Conservation (phyloP, 2,113 vertebrate genomes). For the Ammospiza nelsoni region DNA sequence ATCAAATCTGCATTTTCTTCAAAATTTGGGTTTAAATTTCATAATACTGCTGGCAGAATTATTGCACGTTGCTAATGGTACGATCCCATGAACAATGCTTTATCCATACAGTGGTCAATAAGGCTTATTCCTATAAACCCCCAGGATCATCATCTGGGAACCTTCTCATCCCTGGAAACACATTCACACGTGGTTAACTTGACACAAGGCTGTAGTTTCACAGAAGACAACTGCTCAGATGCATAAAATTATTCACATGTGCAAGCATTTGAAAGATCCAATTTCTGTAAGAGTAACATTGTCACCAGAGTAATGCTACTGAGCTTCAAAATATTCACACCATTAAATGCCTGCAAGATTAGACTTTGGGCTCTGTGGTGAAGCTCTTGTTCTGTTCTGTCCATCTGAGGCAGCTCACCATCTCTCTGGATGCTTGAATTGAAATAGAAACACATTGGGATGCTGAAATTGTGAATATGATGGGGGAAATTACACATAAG, state of each 20-base stretch:
- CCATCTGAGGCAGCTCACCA: not conserved
- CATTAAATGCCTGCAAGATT: not conserved
- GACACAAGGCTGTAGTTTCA: not conserved
- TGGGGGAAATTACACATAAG: not conserved
- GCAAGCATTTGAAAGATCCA: not conserved
- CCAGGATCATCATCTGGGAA: not conserved
- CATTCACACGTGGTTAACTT: not conserved
- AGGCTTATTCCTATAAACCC: not conserved
- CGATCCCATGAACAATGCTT: not conserved
- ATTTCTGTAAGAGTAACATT: not conserved
- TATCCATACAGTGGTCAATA: constrained; percentile 9
- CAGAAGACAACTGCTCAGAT: not conserved
- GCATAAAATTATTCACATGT: not conserved
- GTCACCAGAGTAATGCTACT: not conserved
- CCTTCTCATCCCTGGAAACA: not conserved
- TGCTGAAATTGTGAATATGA: not conserved
- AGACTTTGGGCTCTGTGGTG: not conserved
- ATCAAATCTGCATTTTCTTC: not conserved
- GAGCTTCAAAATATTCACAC: not conserved
- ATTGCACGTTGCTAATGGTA: not conserved
- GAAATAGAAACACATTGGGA: not conserved
- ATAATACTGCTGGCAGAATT: not conserved
- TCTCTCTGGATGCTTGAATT: not conserved
- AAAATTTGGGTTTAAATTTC: constrained; percentile 6
- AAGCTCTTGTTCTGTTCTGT: not conserved